Evolutionary conservation across 2,113 vertebrate species (phyloP).

Genomic region (Cavia porcellus): DNA sequence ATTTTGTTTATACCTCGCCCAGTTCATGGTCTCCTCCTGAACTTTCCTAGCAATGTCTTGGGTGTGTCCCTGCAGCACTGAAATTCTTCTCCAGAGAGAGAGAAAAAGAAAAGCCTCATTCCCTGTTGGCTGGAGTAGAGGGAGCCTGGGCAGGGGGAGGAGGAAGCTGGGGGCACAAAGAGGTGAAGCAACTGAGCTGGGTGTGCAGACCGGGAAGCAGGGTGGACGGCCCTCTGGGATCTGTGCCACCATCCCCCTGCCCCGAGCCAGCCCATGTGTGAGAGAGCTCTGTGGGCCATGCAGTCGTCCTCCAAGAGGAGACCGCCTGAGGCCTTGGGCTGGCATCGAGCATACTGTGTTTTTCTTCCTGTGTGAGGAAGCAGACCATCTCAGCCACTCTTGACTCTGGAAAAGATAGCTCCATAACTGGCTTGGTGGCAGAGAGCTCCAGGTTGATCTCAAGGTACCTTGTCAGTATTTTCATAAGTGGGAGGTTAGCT

Average conservation of each 20-base stretch:
- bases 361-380: constrained; percentile 31
- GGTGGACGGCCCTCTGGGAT: background rate
- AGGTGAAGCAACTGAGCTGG: background rate
- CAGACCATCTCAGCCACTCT: fast-evolving
- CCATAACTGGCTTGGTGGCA: constrained; percentile 38
- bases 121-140: background rate
- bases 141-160: background rate
- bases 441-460: background rate
- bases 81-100: constrained; percentile 54
- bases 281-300: background rate
- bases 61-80: constrained; percentile 43
- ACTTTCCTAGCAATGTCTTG: constrained; percentile 57
- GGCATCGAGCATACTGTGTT: background rate
- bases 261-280: background rate
- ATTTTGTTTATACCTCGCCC: constrained; percentile 31
- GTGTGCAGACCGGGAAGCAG: background rate
- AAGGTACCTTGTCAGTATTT: constrained; percentile 22
- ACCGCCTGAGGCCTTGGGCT: background rate
- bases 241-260: background rate
- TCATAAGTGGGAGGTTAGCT: constrained; percentile 33
- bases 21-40: constrained; percentile 50
- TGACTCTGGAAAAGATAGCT: constrained; percentile 35
- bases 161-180: background rate
- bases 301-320: background rate
- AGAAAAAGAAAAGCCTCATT: constrained; percentile 42